Evolutionary conservation across 1,140 invertebrate species (phyloP).

Genomic region (Stegodyphus dumicola): DNA sequence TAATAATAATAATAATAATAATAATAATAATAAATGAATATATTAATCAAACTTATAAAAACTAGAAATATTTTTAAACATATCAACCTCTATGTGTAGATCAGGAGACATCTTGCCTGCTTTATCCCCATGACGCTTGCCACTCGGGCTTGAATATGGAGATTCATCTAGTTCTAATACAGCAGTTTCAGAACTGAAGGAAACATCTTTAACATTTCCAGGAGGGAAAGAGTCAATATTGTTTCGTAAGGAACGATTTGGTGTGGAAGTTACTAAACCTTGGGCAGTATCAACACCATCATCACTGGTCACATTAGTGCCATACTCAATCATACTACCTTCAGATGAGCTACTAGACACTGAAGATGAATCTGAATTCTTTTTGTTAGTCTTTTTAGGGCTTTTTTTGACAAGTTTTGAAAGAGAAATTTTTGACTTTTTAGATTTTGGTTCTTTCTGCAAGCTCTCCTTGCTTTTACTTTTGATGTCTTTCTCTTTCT

Average conservation of each 20-base stretch:
- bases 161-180: conserved; percentile 43
- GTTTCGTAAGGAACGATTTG: conserved; percentile 25
- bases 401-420: conserved; percentile 37
- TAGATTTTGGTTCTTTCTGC: conserved; percentile 61
- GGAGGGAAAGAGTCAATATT: conserved; percentile 22
- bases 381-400: conserved; percentile 3
- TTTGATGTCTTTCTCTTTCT: conserved; percentile 66
- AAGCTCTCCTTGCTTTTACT: conserved; percentile 66
- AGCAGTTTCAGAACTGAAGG: conserved; percentile 54
- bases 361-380: conserved; percentile 36
- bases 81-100: conserved; percentile 38
- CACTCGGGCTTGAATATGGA: conserved; percentile 41
- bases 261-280: conserved; percentile 42
- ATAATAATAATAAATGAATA: too few relatives aligned
- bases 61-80: not conserved
- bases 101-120: not conserved
- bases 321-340: conserved; percentile 34
- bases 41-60: not conserved
- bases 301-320: not conserved
- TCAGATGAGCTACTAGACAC: conserved; percentile 41
- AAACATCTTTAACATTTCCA: conserved; percentile 46
- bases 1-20: too few relatives aligned
- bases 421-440: conserved; percentile 56
- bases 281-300: not conserved
- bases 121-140: conserved; percentile 20